Conservation (phyloP, 1,140 invertebrate species). For the Macrotrachela quadricornifera region DNA sequence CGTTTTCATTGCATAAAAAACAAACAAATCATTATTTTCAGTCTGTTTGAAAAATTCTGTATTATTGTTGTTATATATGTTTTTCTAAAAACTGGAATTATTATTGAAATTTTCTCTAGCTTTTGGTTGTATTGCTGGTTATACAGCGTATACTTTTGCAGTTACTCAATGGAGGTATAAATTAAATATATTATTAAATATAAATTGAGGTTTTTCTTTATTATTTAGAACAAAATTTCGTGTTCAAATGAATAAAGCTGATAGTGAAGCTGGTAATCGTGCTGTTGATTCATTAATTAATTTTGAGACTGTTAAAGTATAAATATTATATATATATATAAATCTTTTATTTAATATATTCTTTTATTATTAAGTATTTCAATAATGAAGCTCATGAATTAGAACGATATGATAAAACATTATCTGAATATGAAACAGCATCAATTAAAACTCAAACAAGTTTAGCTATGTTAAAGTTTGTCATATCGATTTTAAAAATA, state of each 20-base stretch:
- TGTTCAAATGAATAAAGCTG: constrained; percentile 86
- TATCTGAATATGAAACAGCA: constrained; percentile 55
- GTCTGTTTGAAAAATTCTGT: too few relatives aligned
- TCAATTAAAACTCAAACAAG: constrained; percentile 6
- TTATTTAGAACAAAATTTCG: constrained; percentile 62
- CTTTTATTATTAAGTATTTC: constrained; percentile 57
- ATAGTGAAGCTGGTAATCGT: constrained; percentile 90
- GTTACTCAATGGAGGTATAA: constrained; percentile 65
- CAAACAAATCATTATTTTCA: too few relatives aligned
- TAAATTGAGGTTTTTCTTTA: background rate
- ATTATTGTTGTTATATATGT: too few relatives aligned
- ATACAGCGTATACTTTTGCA: constrained; percentile 62
- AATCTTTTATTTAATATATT: background rate
- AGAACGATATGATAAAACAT: constrained; percentile 59
- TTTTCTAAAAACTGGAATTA: too few relatives aligned
- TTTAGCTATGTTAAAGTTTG: constrained; percentile 5
- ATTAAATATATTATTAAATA: background rate
- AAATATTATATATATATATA: background rate
- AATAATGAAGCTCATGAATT: constrained; percentile 91
- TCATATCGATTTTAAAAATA: too few relatives aligned
- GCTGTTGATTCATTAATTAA: constrained; percentile 96
- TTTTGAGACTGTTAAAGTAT: constrained; percentile 94
- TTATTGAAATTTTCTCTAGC: too few relatives aligned
- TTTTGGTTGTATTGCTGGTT: constrained; percentile 67
- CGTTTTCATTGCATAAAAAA: too few relatives aligned